Evolutionary conservation across 2,888 invertebrate species (phyloP).

Genomic region (Calliopum simillimum): DNA sequence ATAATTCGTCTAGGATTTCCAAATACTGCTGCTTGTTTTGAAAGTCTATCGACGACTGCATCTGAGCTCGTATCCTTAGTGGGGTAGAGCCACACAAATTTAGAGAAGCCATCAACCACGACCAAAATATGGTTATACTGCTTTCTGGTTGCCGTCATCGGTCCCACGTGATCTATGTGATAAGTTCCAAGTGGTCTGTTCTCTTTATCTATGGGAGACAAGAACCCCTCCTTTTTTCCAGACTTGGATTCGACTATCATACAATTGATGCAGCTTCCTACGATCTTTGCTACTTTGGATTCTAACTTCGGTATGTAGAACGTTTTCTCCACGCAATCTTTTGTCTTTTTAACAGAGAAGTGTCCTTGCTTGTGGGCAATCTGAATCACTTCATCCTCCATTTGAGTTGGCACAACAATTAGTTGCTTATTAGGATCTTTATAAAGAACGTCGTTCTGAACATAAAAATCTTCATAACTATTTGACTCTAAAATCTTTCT

Average conservation of each 20-base stretch:
- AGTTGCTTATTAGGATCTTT: conserved; percentile 39
- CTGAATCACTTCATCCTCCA: conserved; percentile 26
- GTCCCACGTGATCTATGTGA: conserved; percentile 59
- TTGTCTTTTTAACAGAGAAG: conserved; percentile 53
- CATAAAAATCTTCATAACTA: conserved; percentile 39
- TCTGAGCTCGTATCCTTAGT: conserved; percentile 47
- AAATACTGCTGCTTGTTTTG: conserved; percentile 49
- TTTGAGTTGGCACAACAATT: conserved; percentile 36
- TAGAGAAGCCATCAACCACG: conserved; percentile 52
- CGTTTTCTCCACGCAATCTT: conserved; percentile 48
- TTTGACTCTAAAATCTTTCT: conserved; percentile 35
- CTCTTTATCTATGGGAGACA: conserved; percentile 50
- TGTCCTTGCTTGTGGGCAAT: conserved; percentile 51
- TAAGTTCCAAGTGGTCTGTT: conserved; percentile 51
- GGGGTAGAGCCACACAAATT: conserved; percentile 58
- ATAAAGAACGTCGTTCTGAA: conserved; percentile 38
- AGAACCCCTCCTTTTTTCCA: conserved; percentile 49
- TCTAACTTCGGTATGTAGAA: conserved; percentile 48
- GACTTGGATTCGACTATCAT: conserved; percentile 46
- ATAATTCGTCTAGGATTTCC: conserved; percentile 38
- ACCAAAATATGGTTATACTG: conserved; percentile 30
- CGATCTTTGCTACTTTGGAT: conserved; percentile 23
- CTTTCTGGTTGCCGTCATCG: conserved; percentile 41
- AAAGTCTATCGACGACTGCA: conserved; percentile 54
- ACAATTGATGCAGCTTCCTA: conserved; percentile 40